Evolutionary conservation across 2,888 invertebrate species (phyloP).

Genomic region (Hedya salicella): DNA sequence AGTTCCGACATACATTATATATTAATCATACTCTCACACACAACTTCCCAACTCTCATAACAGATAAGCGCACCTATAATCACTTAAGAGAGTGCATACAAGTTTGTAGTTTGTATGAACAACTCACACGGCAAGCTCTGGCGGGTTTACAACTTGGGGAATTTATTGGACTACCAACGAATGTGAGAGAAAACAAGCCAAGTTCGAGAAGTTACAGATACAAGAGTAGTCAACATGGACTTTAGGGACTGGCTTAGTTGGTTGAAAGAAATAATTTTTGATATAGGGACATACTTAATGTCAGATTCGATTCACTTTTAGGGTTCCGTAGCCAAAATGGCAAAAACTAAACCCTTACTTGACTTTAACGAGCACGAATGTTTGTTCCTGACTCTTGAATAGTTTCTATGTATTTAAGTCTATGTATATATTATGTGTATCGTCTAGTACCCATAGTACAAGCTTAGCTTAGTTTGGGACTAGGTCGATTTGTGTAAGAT

Average conservation of each 20-base stretch:
- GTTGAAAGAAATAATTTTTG: background rate
- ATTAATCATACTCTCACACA: background rate
- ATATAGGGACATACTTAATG: too few species aligned
- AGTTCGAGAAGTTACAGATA: slow-evolving; percentile 13
- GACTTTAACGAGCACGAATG: too few species aligned
- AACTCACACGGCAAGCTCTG: background rate
- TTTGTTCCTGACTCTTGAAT: too few species aligned
- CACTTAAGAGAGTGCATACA: slow-evolving; percentile 32
- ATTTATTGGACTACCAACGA: slow-evolving; percentile 18
- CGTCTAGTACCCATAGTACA: too few species aligned
- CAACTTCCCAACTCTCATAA: slow-evolving; percentile 15
- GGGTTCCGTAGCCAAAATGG: too few species aligned
- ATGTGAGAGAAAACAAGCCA: slow-evolving; percentile 15
- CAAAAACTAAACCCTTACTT: too few species aligned
- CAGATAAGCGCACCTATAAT: slow-evolving; percentile 30
- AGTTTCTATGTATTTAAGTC: too few species aligned
- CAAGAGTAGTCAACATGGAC: background rate
- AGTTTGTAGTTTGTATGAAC: slow-evolving; percentile 27
- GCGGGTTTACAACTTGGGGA: slow-evolving; percentile 8
- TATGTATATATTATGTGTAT: too few species aligned
- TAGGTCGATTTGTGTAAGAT: too few species aligned
- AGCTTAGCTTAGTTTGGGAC: too few species aligned
- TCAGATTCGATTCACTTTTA: too few species aligned
- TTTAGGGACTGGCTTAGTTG: background rate
- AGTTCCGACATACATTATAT: background rate